A percentile compares a stretch with the other conserved stretches of the same genome.
These are phyloP conservation scores for Pyrgus malvae DNA, from an alignment of 2,888 invertebrate genomes.

Conservation along the genomic window DNA sequence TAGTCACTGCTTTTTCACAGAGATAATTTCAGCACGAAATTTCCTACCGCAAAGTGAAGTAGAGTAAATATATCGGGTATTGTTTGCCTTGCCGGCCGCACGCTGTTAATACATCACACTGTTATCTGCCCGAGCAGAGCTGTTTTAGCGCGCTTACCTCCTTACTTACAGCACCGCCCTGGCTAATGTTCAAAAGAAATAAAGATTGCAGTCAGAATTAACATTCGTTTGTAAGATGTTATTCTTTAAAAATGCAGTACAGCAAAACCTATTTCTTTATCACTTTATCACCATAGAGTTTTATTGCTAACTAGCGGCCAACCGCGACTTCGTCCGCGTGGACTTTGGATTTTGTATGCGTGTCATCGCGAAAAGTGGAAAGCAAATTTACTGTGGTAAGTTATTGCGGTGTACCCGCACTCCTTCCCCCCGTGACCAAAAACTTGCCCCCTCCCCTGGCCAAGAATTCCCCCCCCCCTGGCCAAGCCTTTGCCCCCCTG, in stretches of 20 bases:
- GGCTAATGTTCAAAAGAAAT: constrained; percentile 22
- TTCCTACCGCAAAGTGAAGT: not conserved
- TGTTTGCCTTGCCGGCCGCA: constrained; percentile 56
- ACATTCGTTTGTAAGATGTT: constrained; percentile 10
- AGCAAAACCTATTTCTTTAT: too few relatives aligned
- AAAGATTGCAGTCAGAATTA: constrained; percentile 4
- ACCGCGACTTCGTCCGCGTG: too few relatives aligned
- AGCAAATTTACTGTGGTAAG: too few relatives aligned
- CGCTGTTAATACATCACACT: constrained; percentile 61
- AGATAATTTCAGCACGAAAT: constrained; percentile 4
- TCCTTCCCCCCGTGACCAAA: too few relatives aligned
- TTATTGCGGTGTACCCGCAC: too few relatives aligned
- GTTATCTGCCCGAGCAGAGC: constrained; percentile 50
- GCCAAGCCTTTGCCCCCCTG: too few relatives aligned
- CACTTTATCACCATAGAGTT: too few relatives aligned
- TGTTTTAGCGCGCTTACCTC: constrained; percentile 21
- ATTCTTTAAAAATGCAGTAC: constrained; percentile 4
- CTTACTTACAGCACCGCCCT: constrained; percentile 14
- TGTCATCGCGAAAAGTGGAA: too few relatives aligned
- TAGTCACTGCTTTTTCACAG: not conserved
- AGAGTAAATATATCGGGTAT: constrained; percentile 16
- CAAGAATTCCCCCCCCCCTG: too few relatives aligned
- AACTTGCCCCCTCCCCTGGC: too few relatives aligned
- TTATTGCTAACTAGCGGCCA: too few relatives aligned
- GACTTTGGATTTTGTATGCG: too few relatives aligned